phyloP scores from a whole-genome alignment of 1,140 invertebrate genomes.

The Lordiphosa clarofinis region DNA sequence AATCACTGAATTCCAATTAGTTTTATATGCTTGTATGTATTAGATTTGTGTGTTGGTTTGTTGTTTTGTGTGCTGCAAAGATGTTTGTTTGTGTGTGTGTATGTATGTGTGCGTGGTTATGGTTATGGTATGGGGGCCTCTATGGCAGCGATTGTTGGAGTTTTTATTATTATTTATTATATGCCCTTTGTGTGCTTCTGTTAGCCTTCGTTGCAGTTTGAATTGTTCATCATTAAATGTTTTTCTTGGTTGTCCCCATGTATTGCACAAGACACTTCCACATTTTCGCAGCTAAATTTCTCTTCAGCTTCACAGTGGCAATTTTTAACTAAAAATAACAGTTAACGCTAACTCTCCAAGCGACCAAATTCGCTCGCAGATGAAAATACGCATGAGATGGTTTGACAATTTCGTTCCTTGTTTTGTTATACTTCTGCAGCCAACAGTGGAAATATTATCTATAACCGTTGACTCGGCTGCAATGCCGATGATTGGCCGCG shows the following conservation, averaged over 20 bases:
- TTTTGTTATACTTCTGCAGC: slow-evolving; percentile 69
- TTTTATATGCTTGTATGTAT: slow-evolving; percentile 10
- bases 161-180: slow-evolving; percentile 10
- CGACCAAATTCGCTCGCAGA: slow-evolving; percentile 48
- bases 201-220: slow-evolving; percentile 18
- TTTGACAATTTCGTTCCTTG: slow-evolving; percentile 65
- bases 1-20: slow-evolving; percentile 25
- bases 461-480: slow-evolving; percentile 48
- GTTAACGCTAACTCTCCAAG: slow-evolving; percentile 55
- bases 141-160: slow-evolving; percentile 12
- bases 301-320: slow-evolving; percentile 53
- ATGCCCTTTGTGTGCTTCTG: slow-evolving; percentile 15
- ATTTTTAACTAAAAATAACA: slow-evolving; percentile 75
- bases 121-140: slow-evolving; percentile 18
- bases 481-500: slow-evolving; percentile 18
- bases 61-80: slow-evolving; percentile 11
- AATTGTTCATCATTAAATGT: slow-evolving; percentile 21
- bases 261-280: slow-evolving; percentile 24
- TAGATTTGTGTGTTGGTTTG: slow-evolving; percentile 22
- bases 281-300: slow-evolving; percentile 48
- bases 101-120: slow-evolving; percentile 11
- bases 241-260: slow-evolving; percentile 21
- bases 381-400: slow-evolving; percentile 65
- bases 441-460: slow-evolving; percentile 71
- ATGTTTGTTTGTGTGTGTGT: slow-evolving; percentile 6